These are phyloP conservation scores for Oscheius sp. DNA, from an alignment of 2,888 invertebrate genomes.

Conservation along the genomic window DNA sequence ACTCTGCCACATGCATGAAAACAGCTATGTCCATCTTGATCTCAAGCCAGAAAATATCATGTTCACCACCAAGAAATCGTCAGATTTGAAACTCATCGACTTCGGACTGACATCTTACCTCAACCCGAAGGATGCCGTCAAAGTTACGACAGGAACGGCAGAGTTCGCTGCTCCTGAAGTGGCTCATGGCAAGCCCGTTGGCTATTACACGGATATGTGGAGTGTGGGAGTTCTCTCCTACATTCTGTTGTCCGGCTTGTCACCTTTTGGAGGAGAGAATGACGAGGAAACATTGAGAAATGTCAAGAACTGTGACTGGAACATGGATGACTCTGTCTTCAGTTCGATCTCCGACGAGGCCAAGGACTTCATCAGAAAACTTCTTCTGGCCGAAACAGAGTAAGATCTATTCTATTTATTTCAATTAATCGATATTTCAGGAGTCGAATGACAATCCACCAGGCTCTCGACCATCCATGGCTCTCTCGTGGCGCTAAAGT, in stretches of 20 bases:
- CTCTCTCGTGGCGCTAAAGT: slow-evolving; percentile 78
- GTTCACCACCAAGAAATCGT: slow-evolving; percentile 95
- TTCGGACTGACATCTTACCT: slow-evolving; percentile 98
- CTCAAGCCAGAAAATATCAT: slow-evolving; percentile 95
- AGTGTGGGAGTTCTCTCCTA: slow-evolving; percentile 98
- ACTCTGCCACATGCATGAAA: slow-evolving; percentile 98
- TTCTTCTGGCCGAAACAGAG: slow-evolving; percentile 92
- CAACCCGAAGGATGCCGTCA: slow-evolving; percentile 97
- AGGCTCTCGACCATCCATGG: slow-evolving; percentile 95
- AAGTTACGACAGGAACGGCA: slow-evolving; percentile 92
- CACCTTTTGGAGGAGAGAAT: slow-evolving; percentile 98
- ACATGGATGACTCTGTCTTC: slow-evolving; percentile 96
- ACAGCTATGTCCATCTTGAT: slow-evolving; percentile 95
- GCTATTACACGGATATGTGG: slow-evolving; percentile 99
- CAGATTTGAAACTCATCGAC: slow-evolving; percentile 96
- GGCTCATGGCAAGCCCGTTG: slow-evolving; percentile 96
- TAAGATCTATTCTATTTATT: slow-evolving; percentile 78
- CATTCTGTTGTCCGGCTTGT: slow-evolving; percentile 95
- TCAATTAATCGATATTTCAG: slow-evolving; percentile 76
- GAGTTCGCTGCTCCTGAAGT: slow-evolving; percentile 99
- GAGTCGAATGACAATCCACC: slow-evolving; percentile 97
- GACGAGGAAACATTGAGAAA: slow-evolving; percentile 97
- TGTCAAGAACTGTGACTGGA: slow-evolving; percentile 97
- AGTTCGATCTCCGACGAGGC: slow-evolving; percentile 92
- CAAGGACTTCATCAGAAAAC: slow-evolving; percentile 94